Percentiles rank a stretch among this genome's conserved stretches.
Evolutionary conservation across 1,140 invertebrate genomes (phyloP).

Genomic region (Cataglyphis hispanica): DNA sequence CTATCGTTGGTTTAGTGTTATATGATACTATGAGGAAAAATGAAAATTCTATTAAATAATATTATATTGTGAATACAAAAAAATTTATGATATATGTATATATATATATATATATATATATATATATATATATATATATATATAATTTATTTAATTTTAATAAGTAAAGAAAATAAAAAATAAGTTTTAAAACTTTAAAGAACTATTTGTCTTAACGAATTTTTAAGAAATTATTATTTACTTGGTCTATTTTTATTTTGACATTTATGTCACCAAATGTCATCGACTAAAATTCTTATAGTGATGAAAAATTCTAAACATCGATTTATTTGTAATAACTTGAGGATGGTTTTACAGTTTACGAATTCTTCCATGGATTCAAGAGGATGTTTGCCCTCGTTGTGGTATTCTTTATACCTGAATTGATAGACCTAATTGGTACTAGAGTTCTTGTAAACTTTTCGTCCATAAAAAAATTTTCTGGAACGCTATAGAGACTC

Average conservation of each 20-base stretch:
- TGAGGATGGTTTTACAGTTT: slow-evolving; percentile 70
- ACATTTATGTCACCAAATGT: not conserved
- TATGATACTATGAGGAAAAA: too few species aligned
- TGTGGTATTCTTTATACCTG: slow-evolving; percentile 81
- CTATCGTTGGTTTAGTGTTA: too few species aligned
- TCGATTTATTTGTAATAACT: not conserved
- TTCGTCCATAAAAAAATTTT: slow-evolving; percentile 74
- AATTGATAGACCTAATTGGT: slow-evolving; percentile 78
- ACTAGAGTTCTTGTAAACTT: slow-evolving; percentile 63
- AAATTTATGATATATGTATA: too few species aligned
- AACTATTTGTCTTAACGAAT: too few species aligned
- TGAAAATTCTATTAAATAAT: too few species aligned
- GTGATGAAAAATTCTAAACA: not conserved
- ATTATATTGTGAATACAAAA: too few species aligned
- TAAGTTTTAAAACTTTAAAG: too few species aligned
- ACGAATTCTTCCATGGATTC: slow-evolving; percentile 80
- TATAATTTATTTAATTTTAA: too few species aligned
- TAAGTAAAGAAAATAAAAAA: too few species aligned
- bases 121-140: too few species aligned
- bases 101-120: too few species aligned
- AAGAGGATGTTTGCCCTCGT: slow-evolving; percentile 83
- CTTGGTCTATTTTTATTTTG: not conserved
- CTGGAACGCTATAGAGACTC: slow-evolving; percentile 78
- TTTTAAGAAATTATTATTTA: not conserved
- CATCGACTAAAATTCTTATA: not conserved